Evolutionary conservation across 2,113 vertebrate species (phyloP).

Genomic region (Dryoscopus gambensis): DNA sequence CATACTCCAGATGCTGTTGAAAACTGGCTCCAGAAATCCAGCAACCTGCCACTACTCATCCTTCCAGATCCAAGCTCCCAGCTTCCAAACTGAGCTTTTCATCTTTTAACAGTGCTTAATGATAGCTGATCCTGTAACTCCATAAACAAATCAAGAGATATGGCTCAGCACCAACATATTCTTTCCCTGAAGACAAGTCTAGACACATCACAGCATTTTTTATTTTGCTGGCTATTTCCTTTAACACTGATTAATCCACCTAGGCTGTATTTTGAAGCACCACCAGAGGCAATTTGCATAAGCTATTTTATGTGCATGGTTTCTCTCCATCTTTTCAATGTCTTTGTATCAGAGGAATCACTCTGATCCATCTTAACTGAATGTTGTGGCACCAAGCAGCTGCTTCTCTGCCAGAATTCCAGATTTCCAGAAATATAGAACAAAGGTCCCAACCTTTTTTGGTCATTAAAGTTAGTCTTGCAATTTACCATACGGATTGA

Average conservation of each 20-base stretch:
- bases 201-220: background rate
- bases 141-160: background rate
- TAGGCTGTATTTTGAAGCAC: slow-evolving; percentile 2
- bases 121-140: slow-evolving; percentile 22
- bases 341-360: background rate
- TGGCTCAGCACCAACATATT: background rate
- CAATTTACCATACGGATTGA: background rate
- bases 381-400: background rate
- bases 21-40: slow-evolving; percentile 45
- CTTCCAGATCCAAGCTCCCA: background rate
- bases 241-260: slow-evolving; percentile 1
- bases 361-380: background rate
- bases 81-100: background rate
- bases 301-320: background rate
- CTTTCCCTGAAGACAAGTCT: background rate
- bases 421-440: background rate
- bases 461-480: background rate
- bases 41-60: background rate
- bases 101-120: slow-evolving; percentile 6
- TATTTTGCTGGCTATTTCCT: slow-evolving; percentile 9
- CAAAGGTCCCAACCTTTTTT: background rate
- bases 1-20: slow-evolving; percentile 52
- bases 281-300: slow-evolving; percentile 12
- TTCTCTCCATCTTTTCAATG: slow-evolving; percentile 21
- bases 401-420: background rate